Base-by-base conservation (phyloP, 2,113 vertebrate genomes). In the Perca fluviatilis region DNA sequence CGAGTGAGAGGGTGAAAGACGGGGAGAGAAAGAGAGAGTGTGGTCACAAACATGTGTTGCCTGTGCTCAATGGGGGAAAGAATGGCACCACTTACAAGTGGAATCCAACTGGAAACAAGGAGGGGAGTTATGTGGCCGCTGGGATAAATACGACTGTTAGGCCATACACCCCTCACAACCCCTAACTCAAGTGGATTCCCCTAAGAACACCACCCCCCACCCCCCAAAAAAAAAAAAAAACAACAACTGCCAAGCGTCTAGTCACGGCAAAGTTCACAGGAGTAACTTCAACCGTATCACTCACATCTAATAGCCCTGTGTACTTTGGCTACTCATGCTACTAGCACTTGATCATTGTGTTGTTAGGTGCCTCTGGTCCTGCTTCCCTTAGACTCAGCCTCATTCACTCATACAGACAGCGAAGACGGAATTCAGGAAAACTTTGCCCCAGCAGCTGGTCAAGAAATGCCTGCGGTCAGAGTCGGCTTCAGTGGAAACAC, bases 271-370 rank as follows among this genome's bases (percentile, higher is more conserved):
- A 91, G 91, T 91, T 94, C 90, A 92, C 80, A 74, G 73, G 85
- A 83, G 74, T 78, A 79, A 89, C 92, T 92, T 93, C 91, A 93
- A 93, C 90, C 88, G 30, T 94, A 94, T 94, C 91, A 80, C 87
- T 93, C 89, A 86, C 91, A 88, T 85, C 90, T 95, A 93, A 95
- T 93, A 93, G 93, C 88, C 80, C 90, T 79, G 84, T 90, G 86
- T 90, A 71, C 88, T 87, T 68, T 73, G 76, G 84, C 84, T 87
- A 53, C 88, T 91, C 88, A 88, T 89, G 90, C 90, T 87, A 79
- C 86, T 75, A 84, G 80, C 85, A 90, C 88, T 93, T 89, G 86
- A 90, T 91, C 88, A 91, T 75, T 82, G 82, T 85, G 91, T 86
- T 90, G 77, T 80, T 82, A 76, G 86, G 75, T 93, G 88, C 89